Conservation (phyloP, 2,113 vertebrate genomes). For the Haemorhous mexicanus region DNA sequence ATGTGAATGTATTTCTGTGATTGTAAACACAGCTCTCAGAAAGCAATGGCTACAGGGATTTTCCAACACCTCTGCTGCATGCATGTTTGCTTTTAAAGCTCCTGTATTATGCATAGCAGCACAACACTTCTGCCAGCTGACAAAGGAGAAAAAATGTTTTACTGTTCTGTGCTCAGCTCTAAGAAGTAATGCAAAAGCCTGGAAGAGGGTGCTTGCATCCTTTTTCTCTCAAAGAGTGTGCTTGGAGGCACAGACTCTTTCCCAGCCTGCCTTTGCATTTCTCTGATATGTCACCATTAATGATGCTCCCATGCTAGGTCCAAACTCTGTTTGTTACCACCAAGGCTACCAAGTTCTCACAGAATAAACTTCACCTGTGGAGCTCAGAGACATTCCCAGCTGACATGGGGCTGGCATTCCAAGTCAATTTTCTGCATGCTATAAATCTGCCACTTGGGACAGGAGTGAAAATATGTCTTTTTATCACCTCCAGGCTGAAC, state of each 20-base stretch:
- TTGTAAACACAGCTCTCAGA: neutral
- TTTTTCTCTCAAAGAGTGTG: neutral
- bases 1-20: neutral
- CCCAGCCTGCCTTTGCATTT: neutral
- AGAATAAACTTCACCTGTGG: neutral
- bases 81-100: slow-evolving; percentile 30
- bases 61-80: neutral
- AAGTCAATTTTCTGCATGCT: neutral
- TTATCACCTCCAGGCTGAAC: neutral
- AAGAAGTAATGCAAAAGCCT: neutral
- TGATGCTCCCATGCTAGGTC: neutral
- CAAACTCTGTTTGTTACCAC: neutral
- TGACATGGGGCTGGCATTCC: neutral
- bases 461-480: neutral
- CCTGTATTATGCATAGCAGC: neutral
- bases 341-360: neutral
- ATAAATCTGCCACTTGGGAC: neutral
- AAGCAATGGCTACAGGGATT: slow-evolving; percentile 16
- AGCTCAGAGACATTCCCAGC: neutral
- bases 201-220: neutral
- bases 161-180: neutral
- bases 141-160: neutral
- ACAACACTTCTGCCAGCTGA: neutral
- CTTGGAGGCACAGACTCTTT: neutral
- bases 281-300: neutral